Base-by-base conservation (phyloP, 2,888 invertebrate species). In the Catocala fraxini region DNA sequence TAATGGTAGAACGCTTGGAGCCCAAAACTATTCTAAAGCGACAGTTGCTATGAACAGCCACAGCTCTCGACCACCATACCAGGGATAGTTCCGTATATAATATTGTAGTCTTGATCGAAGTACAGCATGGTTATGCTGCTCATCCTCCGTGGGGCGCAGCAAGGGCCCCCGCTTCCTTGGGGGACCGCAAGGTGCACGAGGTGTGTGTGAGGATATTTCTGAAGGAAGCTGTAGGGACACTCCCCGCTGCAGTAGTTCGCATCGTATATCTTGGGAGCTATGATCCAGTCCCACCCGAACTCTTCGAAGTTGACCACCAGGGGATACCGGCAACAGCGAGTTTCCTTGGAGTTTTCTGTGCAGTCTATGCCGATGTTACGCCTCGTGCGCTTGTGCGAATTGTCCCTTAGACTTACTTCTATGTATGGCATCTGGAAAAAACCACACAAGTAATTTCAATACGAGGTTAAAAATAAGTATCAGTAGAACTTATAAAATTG, bases 201-300 rank as follows among this genome's bases (percentile, higher is more conserved):
- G 90, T 98, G 98, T 7, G 98, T 98, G 88, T 98, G 98, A 0
- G 98, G 97, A 85, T 97, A 97, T 82, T 97, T 96, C 84, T 97
- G 98, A 66, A 98, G 93, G 86, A 98, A 98, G 55, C 98, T 96
- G 90, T 97, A 97, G 0, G 97, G 97, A 89, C 99, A 99, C 81
- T 99, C 98, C 6, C 99, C 99, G 58, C 98, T 96, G 93, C 99
- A 99, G 93, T 99, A 99, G 92, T 98, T 98, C 6, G 99, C 99
- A 83, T 98, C 97, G 94, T 99, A 99, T 65, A 96, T 95, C 82
- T 98, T 98, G 0, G 99, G 99, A 0, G 99, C 99, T 63, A 99
- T 98, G 81, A 99, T 98, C 97, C 99, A 99, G 86, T 99, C 98
- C 98, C 99, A 99, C 34, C 99, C 99, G 85, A 99, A 98, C 83